Conservation (phyloP, 2,888 invertebrate species). For the Tachina fera region DNA sequence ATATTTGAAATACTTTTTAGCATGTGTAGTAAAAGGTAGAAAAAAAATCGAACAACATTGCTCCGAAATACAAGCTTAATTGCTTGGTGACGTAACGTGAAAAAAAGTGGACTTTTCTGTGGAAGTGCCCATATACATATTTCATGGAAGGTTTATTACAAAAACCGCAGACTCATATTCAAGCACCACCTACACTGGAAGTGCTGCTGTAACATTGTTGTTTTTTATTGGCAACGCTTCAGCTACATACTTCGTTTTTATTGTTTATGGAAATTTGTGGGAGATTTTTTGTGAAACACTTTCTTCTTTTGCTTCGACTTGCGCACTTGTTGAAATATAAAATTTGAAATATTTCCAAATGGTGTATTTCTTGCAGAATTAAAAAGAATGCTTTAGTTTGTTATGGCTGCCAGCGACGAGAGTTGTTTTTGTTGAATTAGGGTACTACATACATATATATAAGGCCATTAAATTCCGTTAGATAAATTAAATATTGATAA, state of each 20-base stretch:
- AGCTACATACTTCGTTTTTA: slow-evolving; percentile 34
- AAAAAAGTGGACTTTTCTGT: too few relatives aligned
- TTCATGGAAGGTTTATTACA: slow-evolving; percentile 53
- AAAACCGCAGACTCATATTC: slow-evolving; percentile 70
- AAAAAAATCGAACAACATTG: too few relatives aligned
- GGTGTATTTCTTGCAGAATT: slow-evolving; percentile 6
- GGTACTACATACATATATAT: too few relatives aligned
- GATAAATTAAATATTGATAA: too few relatives aligned
- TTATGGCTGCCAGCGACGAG: neutral
- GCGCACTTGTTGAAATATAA: slow-evolving; percentile 57
- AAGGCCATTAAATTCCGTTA: neutral
- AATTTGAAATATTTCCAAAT: slow-evolving; percentile 9
- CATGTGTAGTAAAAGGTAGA: too few relatives aligned
- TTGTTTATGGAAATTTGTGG: slow-evolving; percentile 66
- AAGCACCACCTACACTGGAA: slow-evolving; percentile 74
- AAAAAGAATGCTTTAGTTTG: slow-evolving; percentile 14
- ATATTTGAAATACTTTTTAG: too few relatives aligned
- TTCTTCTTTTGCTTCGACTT: slow-evolving; percentile 46
- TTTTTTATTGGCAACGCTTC: slow-evolving; percentile 67
- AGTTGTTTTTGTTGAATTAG: neutral
- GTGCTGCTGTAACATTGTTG: slow-evolving; percentile 55
- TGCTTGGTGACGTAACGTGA: too few relatives aligned
- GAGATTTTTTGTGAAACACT: slow-evolving; percentile 46
- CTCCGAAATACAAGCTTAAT: too few relatives aligned
- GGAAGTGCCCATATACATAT: too few relatives aligned